phyloP scores from a whole-genome alignment of 2,797 vertebrate species.

The Chelon labrosus region DNA sequence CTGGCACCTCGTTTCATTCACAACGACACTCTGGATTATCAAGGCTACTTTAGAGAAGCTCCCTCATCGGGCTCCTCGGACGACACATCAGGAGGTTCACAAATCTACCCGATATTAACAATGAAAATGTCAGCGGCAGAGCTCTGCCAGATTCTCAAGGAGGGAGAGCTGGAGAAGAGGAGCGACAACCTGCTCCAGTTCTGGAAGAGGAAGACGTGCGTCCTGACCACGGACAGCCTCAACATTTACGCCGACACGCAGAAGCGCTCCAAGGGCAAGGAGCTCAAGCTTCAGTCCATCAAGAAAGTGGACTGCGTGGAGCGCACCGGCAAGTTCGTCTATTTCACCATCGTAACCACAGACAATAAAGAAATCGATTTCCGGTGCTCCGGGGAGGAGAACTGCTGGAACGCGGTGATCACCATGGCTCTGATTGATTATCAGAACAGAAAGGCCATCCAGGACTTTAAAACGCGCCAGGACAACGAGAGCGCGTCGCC shows the following conservation, averaged over 20 bases:
- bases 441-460: slow-evolving; percentile 94
- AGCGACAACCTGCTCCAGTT: slow-evolving; percentile 96
- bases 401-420: slow-evolving; percentile 96
- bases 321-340: slow-evolving; percentile 95
- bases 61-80: slow-evolving; percentile 57
- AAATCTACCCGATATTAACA: slow-evolving; percentile 29
- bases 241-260: slow-evolving; percentile 90
- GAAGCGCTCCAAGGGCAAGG: slow-evolving; percentile 90
- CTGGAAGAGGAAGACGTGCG: slow-evolving; percentile 96
- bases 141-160: slow-evolving; percentile 88
- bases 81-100: slow-evolving; percentile 24
- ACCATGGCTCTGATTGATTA: slow-evolving; percentile 96
- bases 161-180: slow-evolving; percentile 97
- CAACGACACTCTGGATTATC: slow-evolving; percentile 72
- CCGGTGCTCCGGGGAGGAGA: slow-evolving; percentile 90
- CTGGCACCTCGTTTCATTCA: slow-evolving; percentile 62
- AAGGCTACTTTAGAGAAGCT: slow-evolving; percentile 26
- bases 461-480: slow-evolving; percentile 92
- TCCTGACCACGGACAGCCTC: slow-evolving; percentile 94
- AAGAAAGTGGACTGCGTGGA: slow-evolving; percentile 98
- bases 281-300: slow-evolving; percentile 93
- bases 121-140: slow-evolving; percentile 86
- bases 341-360: slow-evolving; percentile 97
- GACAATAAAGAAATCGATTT: slow-evolving; percentile 97
- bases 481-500: slow-evolving; percentile 85